Base-by-base conservation (phyloP, 2,113 vertebrate genomes). In the Otus sunia region DNA sequence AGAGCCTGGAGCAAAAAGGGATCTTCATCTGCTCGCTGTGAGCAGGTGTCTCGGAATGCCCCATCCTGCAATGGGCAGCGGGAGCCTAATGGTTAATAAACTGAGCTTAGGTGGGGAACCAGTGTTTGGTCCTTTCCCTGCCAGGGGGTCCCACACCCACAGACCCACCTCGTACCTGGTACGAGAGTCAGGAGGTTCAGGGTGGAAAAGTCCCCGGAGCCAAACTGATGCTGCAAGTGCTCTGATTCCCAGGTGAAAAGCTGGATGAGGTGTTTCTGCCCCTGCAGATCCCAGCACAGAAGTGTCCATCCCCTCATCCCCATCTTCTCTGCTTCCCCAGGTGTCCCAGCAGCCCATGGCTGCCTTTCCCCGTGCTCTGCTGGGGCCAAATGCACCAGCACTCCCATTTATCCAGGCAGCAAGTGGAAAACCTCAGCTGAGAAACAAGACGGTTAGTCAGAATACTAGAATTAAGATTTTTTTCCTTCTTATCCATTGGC, bases 371-470 rank as follows among this genome's bases (percentile, higher is more conserved):
- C 13, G 12, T 1, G 0, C 37, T 60, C 32, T 7, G 2, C 60
- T 47, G 60, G 26, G 16, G 39, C 17, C 73, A n/a, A 55, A 55
- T 3, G 7, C 34, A 17, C 15, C 0, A 0, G 23, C n/a, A 50
- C 21, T 5, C 39, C 34, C 27, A 0, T 39, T 36, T 19, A 12
- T 19, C 86, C 52, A 27, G 56, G 41, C 52, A 58, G 21, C 27
- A 25, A 87, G 23, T 12, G 47, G 34, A 66, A 62, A 81, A 47
- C 49, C 32, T 41, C 29, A 15, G 2, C 43, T 7, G 77, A 60
- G 50, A 47, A 58, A 12, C 37, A 52, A n/a, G 45, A 26, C 32
- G 23, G 21, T 83, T 14, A 39, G 27, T 23, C 41, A 41, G 8
- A 29, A 16, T 22, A 36, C 22, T 25, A 25, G 25, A 69, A 63